Conservation (phyloP, 2,113 vertebrate species). For the Rattus rattus region DNA sequence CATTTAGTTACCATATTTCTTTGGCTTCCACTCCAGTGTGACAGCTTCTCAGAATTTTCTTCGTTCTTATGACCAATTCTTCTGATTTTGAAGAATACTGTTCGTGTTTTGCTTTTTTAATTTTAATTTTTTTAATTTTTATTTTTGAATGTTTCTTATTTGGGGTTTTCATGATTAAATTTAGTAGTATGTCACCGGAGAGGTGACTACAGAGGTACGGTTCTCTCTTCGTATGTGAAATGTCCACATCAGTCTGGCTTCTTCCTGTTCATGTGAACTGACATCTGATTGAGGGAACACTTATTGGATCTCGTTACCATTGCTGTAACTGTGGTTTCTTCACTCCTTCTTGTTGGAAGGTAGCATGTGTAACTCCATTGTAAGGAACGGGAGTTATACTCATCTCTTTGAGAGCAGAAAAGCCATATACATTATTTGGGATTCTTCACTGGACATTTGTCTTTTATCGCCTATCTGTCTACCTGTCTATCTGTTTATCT, state of each 20-base stretch:
- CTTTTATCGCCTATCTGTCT: background rate
- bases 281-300: background rate
- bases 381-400: background rate
- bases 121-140: too few relatives aligned
- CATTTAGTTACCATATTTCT: background rate
- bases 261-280: background rate
- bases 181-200: background rate
- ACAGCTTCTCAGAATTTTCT: background rate
- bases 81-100: background rate
- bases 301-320: slow-evolving; percentile 14
- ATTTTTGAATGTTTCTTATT: background rate
- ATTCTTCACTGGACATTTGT: background rate
- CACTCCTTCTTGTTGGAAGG: background rate
- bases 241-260: background rate
- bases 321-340: background rate
- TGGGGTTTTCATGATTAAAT: background rate
- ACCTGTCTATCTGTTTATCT: too few relatives aligned
- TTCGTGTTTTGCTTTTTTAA: background rate
- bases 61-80: background rate
- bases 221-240: background rate
- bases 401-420: background rate
- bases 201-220: background rate
- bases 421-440: background rate
- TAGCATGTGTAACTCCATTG: background rate
- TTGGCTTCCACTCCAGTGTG: background rate